Conservation (phyloP, 2,113 vertebrate genomes). For the Camelus dromedarius region DNA sequence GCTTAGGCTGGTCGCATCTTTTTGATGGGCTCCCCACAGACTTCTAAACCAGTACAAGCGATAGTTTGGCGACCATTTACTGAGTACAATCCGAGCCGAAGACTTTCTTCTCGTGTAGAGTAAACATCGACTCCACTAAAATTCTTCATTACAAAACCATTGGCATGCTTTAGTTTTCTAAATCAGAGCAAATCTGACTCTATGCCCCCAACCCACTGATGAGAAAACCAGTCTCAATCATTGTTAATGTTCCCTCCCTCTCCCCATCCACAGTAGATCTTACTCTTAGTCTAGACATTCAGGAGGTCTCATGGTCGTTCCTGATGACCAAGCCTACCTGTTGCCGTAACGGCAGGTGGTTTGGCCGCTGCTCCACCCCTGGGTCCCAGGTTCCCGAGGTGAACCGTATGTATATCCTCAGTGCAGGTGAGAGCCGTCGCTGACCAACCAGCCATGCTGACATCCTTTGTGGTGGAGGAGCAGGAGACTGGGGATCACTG, state of each 20-base stretch:
- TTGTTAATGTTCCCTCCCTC: not conserved
- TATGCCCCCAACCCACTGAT: not conserved
- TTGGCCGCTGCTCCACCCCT: not conserved
- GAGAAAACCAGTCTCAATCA: not conserved
- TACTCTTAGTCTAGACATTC: not conserved
- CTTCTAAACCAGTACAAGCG: not conserved
- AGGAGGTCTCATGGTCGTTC: not conserved
- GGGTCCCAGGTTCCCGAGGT: not conserved
- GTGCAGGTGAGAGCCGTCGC: not conserved
- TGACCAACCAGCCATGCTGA: not conserved
- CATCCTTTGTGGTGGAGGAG: not conserved
- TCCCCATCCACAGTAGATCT: not conserved
- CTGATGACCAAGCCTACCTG: not conserved
- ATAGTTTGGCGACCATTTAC: not conserved
- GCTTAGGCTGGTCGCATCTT: not conserved
- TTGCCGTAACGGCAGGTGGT: not conserved
- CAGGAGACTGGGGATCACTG: not conserved
- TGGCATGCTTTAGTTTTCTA: constrained; percentile 35
- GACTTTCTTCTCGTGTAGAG: not conserved
- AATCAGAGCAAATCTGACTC: not conserved
- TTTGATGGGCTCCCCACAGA: not conserved
- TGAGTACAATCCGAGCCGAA: not conserved
- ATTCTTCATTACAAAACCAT: not conserved
- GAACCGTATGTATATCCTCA: not conserved
- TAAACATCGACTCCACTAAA: not conserved